A percentile compares a stretch with the other conserved stretches of the same genome.
Evolutionary conservation across 2,888 invertebrate species (phyloP).

Genomic region (Hypomecis punctinalis): DNA sequence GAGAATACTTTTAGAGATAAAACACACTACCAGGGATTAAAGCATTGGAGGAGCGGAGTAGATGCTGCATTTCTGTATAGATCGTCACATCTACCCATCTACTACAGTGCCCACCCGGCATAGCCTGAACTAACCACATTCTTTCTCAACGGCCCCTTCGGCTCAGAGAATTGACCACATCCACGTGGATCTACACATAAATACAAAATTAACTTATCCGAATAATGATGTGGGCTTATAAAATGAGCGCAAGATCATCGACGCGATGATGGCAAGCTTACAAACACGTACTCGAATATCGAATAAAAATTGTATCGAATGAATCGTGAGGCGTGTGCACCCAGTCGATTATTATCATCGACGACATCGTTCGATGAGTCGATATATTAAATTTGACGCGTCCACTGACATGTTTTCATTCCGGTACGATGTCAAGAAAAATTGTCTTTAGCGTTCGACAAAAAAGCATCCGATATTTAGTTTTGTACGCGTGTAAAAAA

Average conservation of each 20-base stretch:
- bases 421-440: slow-evolving; percentile 44
- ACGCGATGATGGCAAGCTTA: slow-evolving; percentile 41
- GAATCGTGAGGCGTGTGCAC: slow-evolving; percentile 49
- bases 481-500: slow-evolving; percentile 12
- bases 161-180: too few relatives aligned
- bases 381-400: slow-evolving; percentile 52
- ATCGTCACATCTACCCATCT: too few relatives aligned
- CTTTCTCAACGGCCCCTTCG: too few relatives aligned
- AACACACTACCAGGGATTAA: too few relatives aligned
- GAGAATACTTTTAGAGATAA: too few relatives aligned
- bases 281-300: slow-evolving; percentile 29
- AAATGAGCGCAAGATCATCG: slow-evolving; percentile 30
- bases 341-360: slow-evolving; percentile 46
- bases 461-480: slow-evolving; percentile 26
- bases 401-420: slow-evolving; percentile 54
- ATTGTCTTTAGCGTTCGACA: slow-evolving; percentile 28
- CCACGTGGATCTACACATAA: background rate
- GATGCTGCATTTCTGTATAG: too few relatives aligned
- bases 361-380: slow-evolving; percentile 49
- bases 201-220: slow-evolving; percentile 11
- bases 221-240: slow-evolving; percentile 12
- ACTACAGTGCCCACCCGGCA: too few relatives aligned
- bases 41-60: too few relatives aligned
- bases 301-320: slow-evolving; percentile 46
- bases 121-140: too few relatives aligned